Conservation (phyloP, 2,888 invertebrate species). For the Thumatha senex region DNA sequence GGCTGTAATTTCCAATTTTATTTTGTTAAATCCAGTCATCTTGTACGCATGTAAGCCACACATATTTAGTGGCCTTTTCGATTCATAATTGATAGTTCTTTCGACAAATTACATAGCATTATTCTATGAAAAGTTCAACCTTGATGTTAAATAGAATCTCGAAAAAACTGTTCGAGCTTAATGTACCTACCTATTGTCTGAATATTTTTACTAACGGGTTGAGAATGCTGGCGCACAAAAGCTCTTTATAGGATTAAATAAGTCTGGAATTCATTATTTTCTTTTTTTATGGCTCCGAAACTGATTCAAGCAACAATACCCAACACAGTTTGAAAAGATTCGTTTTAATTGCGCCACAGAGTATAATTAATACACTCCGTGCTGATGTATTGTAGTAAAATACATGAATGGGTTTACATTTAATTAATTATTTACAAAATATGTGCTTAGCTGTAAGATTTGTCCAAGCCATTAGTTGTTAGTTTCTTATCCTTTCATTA, state of each 20-base stretch:
- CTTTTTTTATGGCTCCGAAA: slow-evolving; percentile 49
- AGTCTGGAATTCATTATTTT: slow-evolving; percentile 48
- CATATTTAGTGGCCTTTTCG: no score
- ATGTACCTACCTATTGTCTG: slow-evolving; percentile 43
- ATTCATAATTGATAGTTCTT: no score
- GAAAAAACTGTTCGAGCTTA: slow-evolving; percentile 19
- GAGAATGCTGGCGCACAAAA: slow-evolving; percentile 35
- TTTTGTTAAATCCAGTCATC: no score
- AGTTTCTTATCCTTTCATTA: no score
- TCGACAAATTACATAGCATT: not conserved
- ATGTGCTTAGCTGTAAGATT: no score
- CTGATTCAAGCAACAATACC: slow-evolving; percentile 33
- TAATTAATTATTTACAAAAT: not conserved
- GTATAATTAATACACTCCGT: slow-evolving; percentile 18
- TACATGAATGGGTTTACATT: not conserved
- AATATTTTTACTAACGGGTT: slow-evolving; percentile 49
- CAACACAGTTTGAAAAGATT: slow-evolving; percentile 19
- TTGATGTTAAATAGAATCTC: slow-evolving; percentile 12
- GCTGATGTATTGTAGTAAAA: not conserved
- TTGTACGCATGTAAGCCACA: no score
- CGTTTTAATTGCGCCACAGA: slow-evolving; percentile 27
- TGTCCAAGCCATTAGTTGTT: no score
- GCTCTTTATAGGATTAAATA: slow-evolving; percentile 47
- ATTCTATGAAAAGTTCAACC: not conserved
- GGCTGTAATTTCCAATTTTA: no score